Evolutionary conservation across 1,140 invertebrate genomes (phyloP), one percentile per base, ranked within the genome.

Genomic region (Tetramorium parvispinum): DNA sequence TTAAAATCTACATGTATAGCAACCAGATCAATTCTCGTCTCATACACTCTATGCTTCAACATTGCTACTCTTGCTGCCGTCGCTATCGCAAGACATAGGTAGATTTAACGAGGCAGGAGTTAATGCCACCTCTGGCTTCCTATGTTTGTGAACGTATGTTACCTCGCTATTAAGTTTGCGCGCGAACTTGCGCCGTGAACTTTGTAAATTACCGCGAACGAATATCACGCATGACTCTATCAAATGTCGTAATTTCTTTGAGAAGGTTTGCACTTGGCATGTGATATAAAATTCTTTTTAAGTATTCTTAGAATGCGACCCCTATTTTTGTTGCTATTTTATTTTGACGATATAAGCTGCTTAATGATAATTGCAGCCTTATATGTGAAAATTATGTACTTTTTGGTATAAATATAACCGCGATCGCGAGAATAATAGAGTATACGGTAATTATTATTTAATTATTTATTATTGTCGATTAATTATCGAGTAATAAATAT

Each of bases 51-150:
- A n/a, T 57, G 57, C 55, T 83, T 73, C 73, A 49, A 66, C 37
- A 46, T 57, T 46, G 16, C 16, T 32, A 8, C 18, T 18, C 55
- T 88, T 49, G 46, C 55, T 68, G 37, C 32, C 27, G 32, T 59
- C 63, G 65, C 57, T 85, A 32, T 40, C 7, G 65, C 55, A 46
- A n/a, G 40, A 16, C 68, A 37, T 46, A 53, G 32, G 57, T 37
- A 79, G 88, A 89, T 89, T 89, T 89, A 89, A 89, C 88, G 88
- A 89, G 88, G 85, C 88, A 83, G 66, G 88, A 89, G 88, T 89
- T 89, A 89, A 89, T 89, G 88, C 87, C 71, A 37, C 71, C 76
- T 82, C 77, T 70, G 32, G 63, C 59, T 85, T 70, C 68, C 51
- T 55, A 85, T 65, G 87, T 82, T 77, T 73, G 73, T 89, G 82